phyloP scores from a whole-genome alignment of 37 sponge, comb jelly and placozoan species.

The Crambe crambe region DNA sequence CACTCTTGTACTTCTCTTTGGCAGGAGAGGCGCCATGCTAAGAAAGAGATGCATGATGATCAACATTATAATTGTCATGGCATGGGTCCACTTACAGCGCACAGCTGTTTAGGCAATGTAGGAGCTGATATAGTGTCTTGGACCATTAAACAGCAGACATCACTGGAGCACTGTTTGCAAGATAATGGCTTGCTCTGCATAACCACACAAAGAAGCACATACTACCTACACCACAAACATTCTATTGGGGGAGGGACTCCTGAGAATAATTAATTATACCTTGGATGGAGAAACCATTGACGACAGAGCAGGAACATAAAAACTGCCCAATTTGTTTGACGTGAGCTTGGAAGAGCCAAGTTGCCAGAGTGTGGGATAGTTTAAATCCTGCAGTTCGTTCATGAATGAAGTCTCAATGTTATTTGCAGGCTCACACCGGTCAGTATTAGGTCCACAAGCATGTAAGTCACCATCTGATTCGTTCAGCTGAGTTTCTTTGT shows the following conservation, averaged over 20 bases:
- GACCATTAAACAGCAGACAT: not conserved
- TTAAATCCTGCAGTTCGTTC: slow-evolving; percentile 8
- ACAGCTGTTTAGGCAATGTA: too few species aligned
- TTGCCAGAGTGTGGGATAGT: slow-evolving; percentile 45
- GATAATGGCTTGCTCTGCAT: not conserved
- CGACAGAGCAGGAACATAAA: slow-evolving; percentile 52
- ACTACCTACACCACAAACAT: not conserved
- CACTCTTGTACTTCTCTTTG: not conserved
- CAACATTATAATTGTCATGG: too few species aligned
- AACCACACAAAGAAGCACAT: not conserved
- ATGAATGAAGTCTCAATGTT: not conserved
- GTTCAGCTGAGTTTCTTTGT: not conserved
- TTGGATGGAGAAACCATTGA: slow-evolving; percentile 27
- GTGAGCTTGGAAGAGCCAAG: slow-evolving; percentile 20
- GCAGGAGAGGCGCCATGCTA: not conserved
- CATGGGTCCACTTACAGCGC: too few species aligned
- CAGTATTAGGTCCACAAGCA: not conserved
- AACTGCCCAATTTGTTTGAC: not conserved
- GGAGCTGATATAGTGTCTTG: not conserved
- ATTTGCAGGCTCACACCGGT: not conserved
- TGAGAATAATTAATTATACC: not conserved
- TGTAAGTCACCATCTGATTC: not conserved
- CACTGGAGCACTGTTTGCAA: not conserved
- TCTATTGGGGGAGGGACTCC: too few species aligned
- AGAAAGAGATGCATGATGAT: too few species aligned